These are phyloP conservation scores for Planococcus citri DNA, from an alignment of 1,140 invertebrate species.

Conservation along the genomic window DNA sequence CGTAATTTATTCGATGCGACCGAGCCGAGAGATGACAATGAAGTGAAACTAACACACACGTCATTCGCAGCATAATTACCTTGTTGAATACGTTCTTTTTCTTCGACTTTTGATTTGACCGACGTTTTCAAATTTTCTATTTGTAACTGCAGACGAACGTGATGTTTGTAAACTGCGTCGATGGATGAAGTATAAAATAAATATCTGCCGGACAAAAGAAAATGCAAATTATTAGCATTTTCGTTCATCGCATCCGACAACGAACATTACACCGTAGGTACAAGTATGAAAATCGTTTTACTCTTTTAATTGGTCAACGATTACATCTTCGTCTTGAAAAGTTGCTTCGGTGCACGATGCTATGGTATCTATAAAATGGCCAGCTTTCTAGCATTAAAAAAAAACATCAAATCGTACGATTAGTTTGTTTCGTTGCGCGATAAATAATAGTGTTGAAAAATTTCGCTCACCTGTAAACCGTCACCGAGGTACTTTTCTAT, in stretches of 20 bases:
- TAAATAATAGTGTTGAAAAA: background rate
- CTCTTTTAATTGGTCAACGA: constrained; percentile 73
- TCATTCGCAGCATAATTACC: constrained; percentile 32
- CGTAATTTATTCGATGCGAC: too few relatives aligned
- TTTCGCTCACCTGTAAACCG: constrained; percentile 46
- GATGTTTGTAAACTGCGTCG: constrained; percentile 57
- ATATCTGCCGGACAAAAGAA: background rate
- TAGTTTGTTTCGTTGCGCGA: background rate
- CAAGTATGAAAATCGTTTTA: constrained; percentile 33
- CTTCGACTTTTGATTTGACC: constrained; percentile 39
- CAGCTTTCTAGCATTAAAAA: constrained; percentile 38
- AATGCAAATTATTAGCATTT: background rate
- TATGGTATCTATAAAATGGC: constrained; percentile 62
- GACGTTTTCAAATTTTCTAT: constrained; percentile 55
- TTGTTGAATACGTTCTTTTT: constrained; percentile 44
- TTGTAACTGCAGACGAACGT: constrained; percentile 57
- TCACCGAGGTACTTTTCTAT: constrained; percentile 73
- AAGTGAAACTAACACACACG: too few relatives aligned
- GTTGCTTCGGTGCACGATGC: constrained; percentile 59
- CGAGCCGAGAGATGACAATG: too few relatives aligned
- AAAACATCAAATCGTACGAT: background rate
- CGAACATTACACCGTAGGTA: background rate
- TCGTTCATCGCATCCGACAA: background rate
- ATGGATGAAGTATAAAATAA: constrained; percentile 37
- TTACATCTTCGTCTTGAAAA: constrained; percentile 68